These are phyloP conservation scores for Pseudois nayaur DNA, from an alignment of 2,113 vertebrate species.

Conservation along the genomic window DNA sequence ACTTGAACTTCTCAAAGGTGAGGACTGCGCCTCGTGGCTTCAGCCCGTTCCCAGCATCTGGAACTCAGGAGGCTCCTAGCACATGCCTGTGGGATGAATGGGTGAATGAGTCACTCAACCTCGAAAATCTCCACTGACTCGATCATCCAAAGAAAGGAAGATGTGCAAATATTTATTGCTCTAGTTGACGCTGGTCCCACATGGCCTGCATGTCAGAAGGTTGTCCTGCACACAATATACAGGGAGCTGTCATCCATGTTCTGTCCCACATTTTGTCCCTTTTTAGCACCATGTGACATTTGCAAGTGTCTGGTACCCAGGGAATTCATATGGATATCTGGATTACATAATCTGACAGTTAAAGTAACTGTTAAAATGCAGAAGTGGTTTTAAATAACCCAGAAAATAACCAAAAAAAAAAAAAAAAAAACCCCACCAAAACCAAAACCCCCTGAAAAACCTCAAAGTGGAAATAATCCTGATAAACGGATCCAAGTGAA, in stretches of 20 bases:
- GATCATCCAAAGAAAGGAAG: background rate
- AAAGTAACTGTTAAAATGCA: background rate
- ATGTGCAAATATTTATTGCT: background rate
- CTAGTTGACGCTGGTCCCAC: background rate
- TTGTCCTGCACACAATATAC: background rate
- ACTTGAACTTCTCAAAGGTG: background rate
- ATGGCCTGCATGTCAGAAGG: background rate
- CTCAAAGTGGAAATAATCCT: background rate
- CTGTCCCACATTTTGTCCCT: background rate
- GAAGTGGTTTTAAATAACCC: background rate
- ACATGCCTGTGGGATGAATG: background rate
- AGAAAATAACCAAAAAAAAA: background rate
- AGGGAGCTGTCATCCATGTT: rapidly evolving
- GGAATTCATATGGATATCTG: background rate
- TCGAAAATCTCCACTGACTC: background rate
- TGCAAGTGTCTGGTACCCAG: too few relatives aligned
- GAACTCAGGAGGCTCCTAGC: background rate
- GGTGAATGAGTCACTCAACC: background rate
- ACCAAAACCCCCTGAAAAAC: background rate
- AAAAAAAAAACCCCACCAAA: background rate
- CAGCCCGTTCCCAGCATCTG: background rate
- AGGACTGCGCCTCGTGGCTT: background rate
- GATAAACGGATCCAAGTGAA: background rate
- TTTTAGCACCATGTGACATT: background rate
- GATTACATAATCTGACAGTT: background rate